These are phyloP conservation scores for Mactromeris polynyma DNA, from an alignment of 2,888 invertebrate species.

Conservation along the genomic window DNA sequence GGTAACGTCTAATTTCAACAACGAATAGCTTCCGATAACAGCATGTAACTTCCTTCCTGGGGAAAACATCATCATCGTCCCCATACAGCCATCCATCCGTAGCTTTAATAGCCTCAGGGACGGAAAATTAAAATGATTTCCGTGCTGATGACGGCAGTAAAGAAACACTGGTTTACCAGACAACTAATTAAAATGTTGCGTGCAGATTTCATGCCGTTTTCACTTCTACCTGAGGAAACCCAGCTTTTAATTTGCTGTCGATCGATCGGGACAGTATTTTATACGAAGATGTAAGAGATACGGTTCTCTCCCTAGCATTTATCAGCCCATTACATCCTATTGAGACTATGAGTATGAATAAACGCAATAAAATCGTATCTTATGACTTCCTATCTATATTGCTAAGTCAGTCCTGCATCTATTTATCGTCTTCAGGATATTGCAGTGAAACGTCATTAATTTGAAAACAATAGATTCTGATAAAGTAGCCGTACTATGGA, in stretches of 20 bases:
- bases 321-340: constrained; percentile 26
- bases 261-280: constrained; percentile 54
- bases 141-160: constrained; percentile 24
- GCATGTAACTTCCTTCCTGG: constrained; percentile 48
- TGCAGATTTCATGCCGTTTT: constrained; percentile 49
- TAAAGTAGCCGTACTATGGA: constrained; percentile 27
- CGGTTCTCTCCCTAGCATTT: constrained; percentile 21
- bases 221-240: constrained; percentile 44
- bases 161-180: constrained; percentile 24
- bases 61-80: constrained; percentile 31
- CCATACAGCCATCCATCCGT: constrained; percentile 45
- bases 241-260: constrained; percentile 61
- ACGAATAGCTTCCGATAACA: constrained; percentile 49
- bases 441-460: constrained; percentile 42
- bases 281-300: constrained; percentile 55
- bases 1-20: constrained; percentile 45
- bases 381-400: background rate
- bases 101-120: constrained; percentile 40
- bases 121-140: constrained; percentile 50
- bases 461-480: constrained; percentile 46
- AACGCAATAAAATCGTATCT: background rate
- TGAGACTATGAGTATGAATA: background rate
- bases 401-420: background rate
- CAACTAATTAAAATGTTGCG: constrained; percentile 69
- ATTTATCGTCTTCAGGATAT: background rate